Percentiles rank a stretch among this genome's conserved stretches.
phyloP scores from a whole-genome alignment of 2,797 vertebrate species.

The Micromesistius poutassou region DNA sequence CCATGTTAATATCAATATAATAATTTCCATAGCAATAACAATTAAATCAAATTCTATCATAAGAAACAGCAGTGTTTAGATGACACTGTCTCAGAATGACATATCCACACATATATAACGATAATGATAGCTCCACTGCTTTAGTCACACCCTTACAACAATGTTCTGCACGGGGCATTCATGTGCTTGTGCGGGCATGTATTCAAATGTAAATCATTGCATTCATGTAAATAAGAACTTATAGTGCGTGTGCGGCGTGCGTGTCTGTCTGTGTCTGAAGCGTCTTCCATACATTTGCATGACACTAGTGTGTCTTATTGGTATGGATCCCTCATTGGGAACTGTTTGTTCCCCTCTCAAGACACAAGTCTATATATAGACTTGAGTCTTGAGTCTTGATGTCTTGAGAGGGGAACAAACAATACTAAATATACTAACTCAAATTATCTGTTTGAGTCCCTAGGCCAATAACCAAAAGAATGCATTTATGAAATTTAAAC shows the following conservation, averaged over 20 bases:
- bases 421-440: too few relatives aligned
- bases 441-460: not conserved
- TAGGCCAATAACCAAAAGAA: not conserved
- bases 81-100: slow-evolving; percentile 16
- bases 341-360: not conserved
- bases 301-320: slow-evolving; percentile 46
- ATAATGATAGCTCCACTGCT: slow-evolving; percentile 21
- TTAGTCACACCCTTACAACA: not conserved
- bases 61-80: slow-evolving; percentile 19
- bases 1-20: not conserved
- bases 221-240: too few relatives aligned
- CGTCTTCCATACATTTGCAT: slow-evolving; percentile 33
- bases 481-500: not conserved
- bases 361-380: not conserved
- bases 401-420: too few relatives aligned
- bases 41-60: not conserved
- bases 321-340: slow-evolving; percentile 1
- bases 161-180: not conserved
- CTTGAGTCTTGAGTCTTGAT: too few relatives aligned
- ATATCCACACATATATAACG: slow-evolving; percentile 35
- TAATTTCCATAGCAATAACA: not conserved
- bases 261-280: not conserved
- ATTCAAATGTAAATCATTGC: not conserved
- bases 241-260: not conserved
- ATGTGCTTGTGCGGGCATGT: not conserved